These are phyloP conservation scores for Vulpes ferrilata DNA, from an alignment of 2,113 vertebrate genomes.

Conservation along the genomic window DNA sequence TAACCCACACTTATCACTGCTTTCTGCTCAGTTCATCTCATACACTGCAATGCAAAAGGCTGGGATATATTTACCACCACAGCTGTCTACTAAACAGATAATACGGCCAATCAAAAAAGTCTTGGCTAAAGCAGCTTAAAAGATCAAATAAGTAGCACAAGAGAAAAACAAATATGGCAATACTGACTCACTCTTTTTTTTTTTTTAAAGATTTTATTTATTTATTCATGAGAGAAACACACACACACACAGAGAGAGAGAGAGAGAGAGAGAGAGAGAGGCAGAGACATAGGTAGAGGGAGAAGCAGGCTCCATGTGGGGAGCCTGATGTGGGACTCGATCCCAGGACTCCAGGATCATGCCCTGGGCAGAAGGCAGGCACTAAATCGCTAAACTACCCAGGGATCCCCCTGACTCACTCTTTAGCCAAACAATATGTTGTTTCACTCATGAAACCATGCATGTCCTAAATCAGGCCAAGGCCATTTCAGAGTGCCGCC, in stretches of 20 bases:
- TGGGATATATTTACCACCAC: not conserved
- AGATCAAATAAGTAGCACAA: conserved; percentile 72
- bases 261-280: too few species aligned
- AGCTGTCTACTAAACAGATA: conserved; percentile 63
- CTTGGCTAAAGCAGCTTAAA: conserved; percentile 61
- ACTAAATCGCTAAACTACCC: too few species aligned
- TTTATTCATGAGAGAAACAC: too few species aligned
- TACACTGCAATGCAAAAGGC: not conserved
- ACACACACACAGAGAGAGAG: too few species aligned
- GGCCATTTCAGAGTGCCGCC: conserved; percentile 73
- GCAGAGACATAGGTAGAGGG: too few species aligned
- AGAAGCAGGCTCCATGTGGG: too few species aligned
- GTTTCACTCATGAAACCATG: conserved; percentile 76
- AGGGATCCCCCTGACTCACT: conserved; percentile 56
- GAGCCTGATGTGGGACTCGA: too few species aligned
- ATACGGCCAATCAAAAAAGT: conserved; percentile 27
- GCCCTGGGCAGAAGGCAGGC: too few species aligned
- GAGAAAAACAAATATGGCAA: conserved; percentile 79
- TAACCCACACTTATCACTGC: not conserved
- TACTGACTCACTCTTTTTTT: conserved; percentile 75
- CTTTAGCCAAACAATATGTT: conserved; percentile 81
- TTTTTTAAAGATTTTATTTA: too few species aligned
- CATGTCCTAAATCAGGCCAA: conserved; percentile 74
- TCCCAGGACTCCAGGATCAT: too few species aligned
- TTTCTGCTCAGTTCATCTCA: conserved; percentile 36